Percentiles rank a stretch among this genome's conserved stretches.
Evolutionary conservation across 2,113 vertebrate species (phyloP).

Genomic region (Hassar affinis): DNA sequence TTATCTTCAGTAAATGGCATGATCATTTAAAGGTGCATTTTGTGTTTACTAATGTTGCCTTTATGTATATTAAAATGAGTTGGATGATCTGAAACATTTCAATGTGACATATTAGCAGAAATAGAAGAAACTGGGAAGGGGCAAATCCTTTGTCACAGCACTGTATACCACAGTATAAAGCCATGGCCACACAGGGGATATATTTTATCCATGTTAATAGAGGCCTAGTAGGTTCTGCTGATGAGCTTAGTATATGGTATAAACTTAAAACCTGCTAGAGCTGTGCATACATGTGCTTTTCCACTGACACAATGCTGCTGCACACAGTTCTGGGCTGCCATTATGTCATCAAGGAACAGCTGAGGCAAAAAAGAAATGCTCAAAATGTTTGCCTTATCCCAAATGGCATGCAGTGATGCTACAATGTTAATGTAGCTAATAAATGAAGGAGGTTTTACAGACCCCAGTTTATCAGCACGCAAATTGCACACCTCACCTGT

Average conservation of each 20-base stretch:
- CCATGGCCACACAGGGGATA: background rate
- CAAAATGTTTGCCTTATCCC: background rate
- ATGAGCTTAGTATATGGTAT: background rate
- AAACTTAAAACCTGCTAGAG: background rate
- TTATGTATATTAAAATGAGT: too few species aligned
- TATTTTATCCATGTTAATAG: background rate
- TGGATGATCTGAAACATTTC: too few species aligned
- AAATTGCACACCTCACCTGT: background rate
- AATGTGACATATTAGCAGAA: too few species aligned
- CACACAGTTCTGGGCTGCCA: background rate
- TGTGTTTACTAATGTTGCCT: too few species aligned
- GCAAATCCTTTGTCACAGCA: too few species aligned
- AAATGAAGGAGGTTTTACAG: background rate
- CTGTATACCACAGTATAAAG: constrained; percentile 4
- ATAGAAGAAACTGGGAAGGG: too few species aligned
- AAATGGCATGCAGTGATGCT: background rate
- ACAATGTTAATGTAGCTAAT: background rate
- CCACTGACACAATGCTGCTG: background rate
- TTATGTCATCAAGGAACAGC: background rate
- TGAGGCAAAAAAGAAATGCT: background rate
- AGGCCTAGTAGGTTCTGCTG: background rate
- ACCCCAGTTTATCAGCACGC: background rate
- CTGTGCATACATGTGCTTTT: background rate
- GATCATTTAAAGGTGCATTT: too few species aligned
- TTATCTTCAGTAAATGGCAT: too few species aligned